Base-by-base conservation (phyloP, 1,140 invertebrate genomes). In the Drosophila seguyi region DNA sequence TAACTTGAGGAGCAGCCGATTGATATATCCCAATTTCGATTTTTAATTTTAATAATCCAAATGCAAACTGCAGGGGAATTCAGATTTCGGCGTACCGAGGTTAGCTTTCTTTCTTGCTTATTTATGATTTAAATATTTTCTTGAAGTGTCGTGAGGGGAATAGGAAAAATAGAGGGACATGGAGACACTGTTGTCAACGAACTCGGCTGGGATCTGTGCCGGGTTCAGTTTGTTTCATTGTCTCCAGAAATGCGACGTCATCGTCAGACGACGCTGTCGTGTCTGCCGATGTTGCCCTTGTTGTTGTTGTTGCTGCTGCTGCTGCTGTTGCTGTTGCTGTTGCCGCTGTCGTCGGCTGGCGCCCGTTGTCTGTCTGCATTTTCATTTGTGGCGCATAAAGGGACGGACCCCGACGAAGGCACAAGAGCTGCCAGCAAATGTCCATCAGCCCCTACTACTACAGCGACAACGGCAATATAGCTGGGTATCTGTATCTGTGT, bases 331-430 rank as follows among this genome's bases (percentile, higher is more conserved):
- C n/a, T 68, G 66, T 11, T 52, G 60, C 44, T 61, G 56, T 18
- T 53, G 56, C 42, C 45, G 62, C 58, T 47, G 63, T 59, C 42
- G 73, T 82, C 65, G 76, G 65, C 47, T 88, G 85, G 85, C 85
- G 85, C 85, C 85, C 81, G 85, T 88, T 88, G 85, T 90, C 85
- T 87, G 84, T 87, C 84, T 87, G 84, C 81, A 87, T 87, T 87
- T 87, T 90, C 85, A 87, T 87, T 87, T 87, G 84, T 87, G 85
- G 84, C 85, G 84, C 84, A 87, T 87, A 87, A 88, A 87, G 82
- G 83, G 71, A 61, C 60, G 81, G 62, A 38, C 50, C 63, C 59
- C 69, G 82, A 78, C 59, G 67, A 80, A 80, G 84, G 76, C 71
- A 80, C 71, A 76, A 83, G 80, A 88, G 80, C 76, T 90, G 85